phyloP scores from a whole-genome alignment of 2,888 invertebrate genomes.

The Ophraella communa region DNA sequence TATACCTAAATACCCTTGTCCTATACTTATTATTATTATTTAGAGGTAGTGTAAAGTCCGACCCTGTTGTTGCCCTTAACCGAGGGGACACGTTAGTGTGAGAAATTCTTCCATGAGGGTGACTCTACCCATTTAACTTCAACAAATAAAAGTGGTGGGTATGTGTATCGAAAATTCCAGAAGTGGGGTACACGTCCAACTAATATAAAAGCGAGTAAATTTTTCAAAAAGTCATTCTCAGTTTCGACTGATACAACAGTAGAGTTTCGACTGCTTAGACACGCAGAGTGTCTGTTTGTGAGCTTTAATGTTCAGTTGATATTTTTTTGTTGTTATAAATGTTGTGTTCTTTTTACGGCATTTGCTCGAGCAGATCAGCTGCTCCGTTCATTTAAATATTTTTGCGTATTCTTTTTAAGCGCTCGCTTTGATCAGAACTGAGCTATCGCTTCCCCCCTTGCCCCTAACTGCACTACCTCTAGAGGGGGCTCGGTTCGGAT shows the following conservation, averaged over 20 bases:
- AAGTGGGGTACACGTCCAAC: background rate
- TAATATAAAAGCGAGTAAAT: slow-evolving; percentile 10
- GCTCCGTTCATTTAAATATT: too few relatives aligned
- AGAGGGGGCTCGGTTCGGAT: too few relatives aligned
- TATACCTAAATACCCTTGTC: background rate
- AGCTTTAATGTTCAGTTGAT: slow-evolving; percentile 28
- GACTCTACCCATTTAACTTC: slow-evolving; percentile 9
- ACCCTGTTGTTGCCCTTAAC: background rate
- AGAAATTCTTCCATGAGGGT: slow-evolving; percentile 23
- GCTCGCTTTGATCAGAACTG: too few relatives aligned
- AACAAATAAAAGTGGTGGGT: slow-evolving; percentile 1
- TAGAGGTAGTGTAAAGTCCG: background rate
- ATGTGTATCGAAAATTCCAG: background rate
- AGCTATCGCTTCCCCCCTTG: too few relatives aligned
- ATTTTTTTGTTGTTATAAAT: slow-evolving; percentile 24
- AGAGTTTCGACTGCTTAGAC: slow-evolving; percentile 1
- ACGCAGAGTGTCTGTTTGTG: slow-evolving; percentile 7
- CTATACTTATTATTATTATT: background rate
- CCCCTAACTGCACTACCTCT: too few relatives aligned
- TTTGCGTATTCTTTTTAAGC: too few relatives aligned
- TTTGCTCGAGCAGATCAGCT: too few relatives aligned
- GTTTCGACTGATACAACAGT: slow-evolving; percentile 1
- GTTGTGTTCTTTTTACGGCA: too few relatives aligned
- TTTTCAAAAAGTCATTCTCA: slow-evolving; percentile 17
- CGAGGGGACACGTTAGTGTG: slow-evolving; percentile 10